Conservation (phyloP, 53 echinoderm and acorn worm species). For the Crossaster papposus region DNA sequence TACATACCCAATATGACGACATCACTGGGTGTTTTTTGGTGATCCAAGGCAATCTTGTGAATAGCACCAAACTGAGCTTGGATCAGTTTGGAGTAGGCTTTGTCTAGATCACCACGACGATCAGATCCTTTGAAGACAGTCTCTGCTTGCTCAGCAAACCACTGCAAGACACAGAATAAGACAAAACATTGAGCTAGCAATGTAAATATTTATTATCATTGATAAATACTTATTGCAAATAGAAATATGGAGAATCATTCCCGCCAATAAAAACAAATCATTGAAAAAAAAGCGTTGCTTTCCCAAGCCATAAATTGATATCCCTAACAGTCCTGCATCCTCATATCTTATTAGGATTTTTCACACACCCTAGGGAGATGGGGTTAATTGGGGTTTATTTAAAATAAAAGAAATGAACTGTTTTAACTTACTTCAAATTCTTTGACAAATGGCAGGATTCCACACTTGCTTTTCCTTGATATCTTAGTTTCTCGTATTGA, state of each 20-base stretch:
- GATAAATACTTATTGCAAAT: background rate
- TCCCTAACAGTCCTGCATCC: no score
- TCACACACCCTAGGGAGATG: no score
- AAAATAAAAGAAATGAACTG: background rate
- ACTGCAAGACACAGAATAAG: constrained; percentile 34
- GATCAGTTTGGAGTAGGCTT: constrained; percentile 90
- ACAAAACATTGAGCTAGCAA: background rate
- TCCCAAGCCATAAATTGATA: background rate
- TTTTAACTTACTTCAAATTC: constrained; percentile 87
- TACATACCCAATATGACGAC: constrained; percentile 92
- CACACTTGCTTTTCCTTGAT: constrained; percentile 94
- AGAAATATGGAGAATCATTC: background rate
- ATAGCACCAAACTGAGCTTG: constrained; percentile 76
- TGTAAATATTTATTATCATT: background rate
- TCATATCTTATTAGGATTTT: no score
- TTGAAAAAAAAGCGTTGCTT: background rate
- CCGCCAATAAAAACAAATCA: no score
- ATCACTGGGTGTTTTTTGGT: constrained; percentile 98
- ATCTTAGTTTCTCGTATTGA: constrained; percentile 89
- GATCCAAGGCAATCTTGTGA: constrained; percentile 87
- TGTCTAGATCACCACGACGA: constrained; percentile 88
- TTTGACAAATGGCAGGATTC: constrained; percentile 93
- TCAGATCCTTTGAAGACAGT: constrained; percentile 91
- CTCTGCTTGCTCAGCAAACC: constrained; percentile 96
- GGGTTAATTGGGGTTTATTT: no score